A percentile compares a stretch with the other conserved stretches of the same genome.
Evolutionary conservation across 2,113 vertebrate genomes (phyloP).

Genomic region (Leiothrix lutea): DNA sequence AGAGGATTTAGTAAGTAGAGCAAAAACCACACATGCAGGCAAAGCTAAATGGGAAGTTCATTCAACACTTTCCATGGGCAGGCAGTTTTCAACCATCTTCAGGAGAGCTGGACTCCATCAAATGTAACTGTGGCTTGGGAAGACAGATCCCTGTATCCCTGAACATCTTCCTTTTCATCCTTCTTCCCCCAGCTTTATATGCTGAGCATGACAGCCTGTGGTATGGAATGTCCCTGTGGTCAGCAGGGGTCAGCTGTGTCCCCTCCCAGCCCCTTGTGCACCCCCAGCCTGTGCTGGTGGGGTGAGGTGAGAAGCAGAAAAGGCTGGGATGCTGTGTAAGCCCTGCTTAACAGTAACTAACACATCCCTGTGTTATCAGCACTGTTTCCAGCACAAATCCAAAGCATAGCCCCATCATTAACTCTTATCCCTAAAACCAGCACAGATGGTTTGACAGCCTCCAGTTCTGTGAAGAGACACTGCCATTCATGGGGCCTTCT

Average conservation of each 20-base stretch:
- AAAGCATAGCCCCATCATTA: neutral
- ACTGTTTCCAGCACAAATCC: neutral
- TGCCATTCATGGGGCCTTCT: neutral
- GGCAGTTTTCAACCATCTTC: neutral
- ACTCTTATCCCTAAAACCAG: neutral
- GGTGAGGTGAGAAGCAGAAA: neutral
- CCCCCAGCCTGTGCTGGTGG: neutral
- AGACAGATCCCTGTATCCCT: neutral
- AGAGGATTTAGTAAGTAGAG: neutral
- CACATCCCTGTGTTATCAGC: neutral
- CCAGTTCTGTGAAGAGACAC: neutral
- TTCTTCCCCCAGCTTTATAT: neutral
- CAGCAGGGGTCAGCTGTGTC: neutral
- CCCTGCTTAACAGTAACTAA: neutral
- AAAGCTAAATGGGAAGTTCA: neutral
- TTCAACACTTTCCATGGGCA: neutral
- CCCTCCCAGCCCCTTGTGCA: neutral
- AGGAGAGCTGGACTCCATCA: neutral
- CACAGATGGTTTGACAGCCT: neutral
- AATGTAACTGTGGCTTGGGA: neutral
- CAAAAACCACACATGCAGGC: neutral
- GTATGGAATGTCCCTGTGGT: neutral
- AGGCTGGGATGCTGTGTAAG: neutral
- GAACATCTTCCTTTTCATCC: neutral
- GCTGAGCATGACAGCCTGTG: neutral